These are phyloP conservation scores for Calosoma granatense DNA, from an alignment of 1,140 invertebrate genomes.

Conservation along the genomic window DNA sequence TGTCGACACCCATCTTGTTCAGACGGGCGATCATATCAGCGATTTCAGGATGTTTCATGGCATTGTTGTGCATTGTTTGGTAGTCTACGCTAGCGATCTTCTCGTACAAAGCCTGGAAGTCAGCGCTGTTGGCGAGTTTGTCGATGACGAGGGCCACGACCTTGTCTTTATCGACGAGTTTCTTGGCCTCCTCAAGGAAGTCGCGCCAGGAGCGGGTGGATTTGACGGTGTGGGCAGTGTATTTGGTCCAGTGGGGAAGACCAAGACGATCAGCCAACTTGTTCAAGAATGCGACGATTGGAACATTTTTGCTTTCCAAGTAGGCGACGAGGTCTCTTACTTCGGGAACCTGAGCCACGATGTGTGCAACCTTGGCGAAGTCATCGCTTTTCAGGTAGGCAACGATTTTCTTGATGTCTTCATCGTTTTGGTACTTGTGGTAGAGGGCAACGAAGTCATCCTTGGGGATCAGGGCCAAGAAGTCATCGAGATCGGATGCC, in stretches of 20 bases:
- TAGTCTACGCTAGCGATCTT: conserved; percentile 17
- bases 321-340: neutral
- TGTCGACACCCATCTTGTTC: conserved; percentile 10
- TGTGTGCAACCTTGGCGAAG: conserved; percentile 12
- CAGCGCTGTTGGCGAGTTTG: conserved; percentile 15
- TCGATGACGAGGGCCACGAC: neutral
- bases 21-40: conserved; percentile 13
- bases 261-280: neutral
- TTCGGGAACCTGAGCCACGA: neutral
- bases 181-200: conserved; percentile 15
- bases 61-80: conserved; percentile 14
- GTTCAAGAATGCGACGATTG: neutral
- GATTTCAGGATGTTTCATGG: conserved; percentile 16
- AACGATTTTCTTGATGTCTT: conserved; percentile 17
- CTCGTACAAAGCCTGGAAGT: conserved; percentile 17
- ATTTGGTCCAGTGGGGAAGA: neutral
- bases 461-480: conserved; percentile 17
- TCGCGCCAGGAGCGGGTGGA: neutral
- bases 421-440: conserved; percentile 16
- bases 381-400: conserved; percentile 17
- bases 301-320: neutral
- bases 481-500: conserved; percentile 17
- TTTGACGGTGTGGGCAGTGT: neutral
- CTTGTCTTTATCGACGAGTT: conserved; percentile 15
- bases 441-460: conserved; percentile 19